Base-by-base conservation (phyloP, 2,888 invertebrate genomes). In the Subacronicta megacephala region DNA sequence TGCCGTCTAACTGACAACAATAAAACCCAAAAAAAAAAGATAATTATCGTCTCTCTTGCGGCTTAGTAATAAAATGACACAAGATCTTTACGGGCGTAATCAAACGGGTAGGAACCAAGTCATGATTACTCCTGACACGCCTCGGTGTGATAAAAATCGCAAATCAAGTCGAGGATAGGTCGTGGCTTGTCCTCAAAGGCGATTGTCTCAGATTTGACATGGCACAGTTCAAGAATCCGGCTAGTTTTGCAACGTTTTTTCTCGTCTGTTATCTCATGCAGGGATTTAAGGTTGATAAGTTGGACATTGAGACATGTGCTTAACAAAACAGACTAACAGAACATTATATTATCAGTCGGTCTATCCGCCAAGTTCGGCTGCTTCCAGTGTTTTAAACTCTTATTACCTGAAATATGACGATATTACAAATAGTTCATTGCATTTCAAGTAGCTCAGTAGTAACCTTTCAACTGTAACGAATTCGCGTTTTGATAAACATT, bases 151-250 rank as follows among this genome's bases (percentile, higher is more conserved):
- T 54, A 73, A 42, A 40, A 44, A 61, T 49, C 52, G 59, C 33
- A 23, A 78, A 73, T 59, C 52, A 73, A 76, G 69, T 42, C 74
- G 72, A 80, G 80, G 75, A 74, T 74, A 76, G 72, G 72, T 75
- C 77, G 68, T 65, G 62, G 55, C 58, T 59, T 69, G 77, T 75
- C 76, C 74, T 75, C 69, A 56, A 26, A 63, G 41, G 47, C 64
- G 44, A 73, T 81, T 74, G 77, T 78, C 65, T 65, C 36, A 66
- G 65, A 83, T 84, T 81, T 70, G 78, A 63, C 70, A 77, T 62
- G 72, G 68, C 74, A 66, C 53, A 63, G 71, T 68, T 74, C 69
- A 77, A 68, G 68, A 58, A 52, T 60, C 41, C 45, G 37, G 13
- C 38, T 50, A 43, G 37, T 68, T 58, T 65, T 20, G 57, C 57